phyloP scores from a whole-genome alignment of 2,888 invertebrate genomes.

The Cerceris rybyensis region DNA sequence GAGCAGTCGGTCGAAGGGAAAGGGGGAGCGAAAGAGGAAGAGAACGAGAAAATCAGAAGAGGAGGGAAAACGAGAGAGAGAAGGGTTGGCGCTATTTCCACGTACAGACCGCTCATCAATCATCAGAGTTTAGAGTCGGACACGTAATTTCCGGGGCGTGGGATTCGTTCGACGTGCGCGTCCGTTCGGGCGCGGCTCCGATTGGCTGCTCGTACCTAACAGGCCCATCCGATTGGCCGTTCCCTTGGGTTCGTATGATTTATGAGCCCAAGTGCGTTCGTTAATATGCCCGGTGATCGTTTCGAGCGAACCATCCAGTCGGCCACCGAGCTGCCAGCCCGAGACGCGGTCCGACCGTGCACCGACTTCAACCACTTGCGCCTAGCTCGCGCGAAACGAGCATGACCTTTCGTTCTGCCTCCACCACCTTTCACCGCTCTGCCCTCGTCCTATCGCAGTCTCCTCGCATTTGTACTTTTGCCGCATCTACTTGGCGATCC shows the following conservation, averaged over 20 bases:
- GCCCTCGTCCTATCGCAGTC: too few species aligned
- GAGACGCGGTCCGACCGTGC: conserved; percentile 50
- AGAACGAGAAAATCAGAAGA: background rate
- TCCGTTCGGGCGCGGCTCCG: conserved; percentile 66
- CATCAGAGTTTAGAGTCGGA: conserved; percentile 81
- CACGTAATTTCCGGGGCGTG: conserved; percentile 81
- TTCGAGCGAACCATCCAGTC: conserved; percentile 53
- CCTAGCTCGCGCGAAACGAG: too few species aligned
- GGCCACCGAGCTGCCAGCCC: conserved; percentile 17
- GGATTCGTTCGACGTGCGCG: conserved; percentile 77
- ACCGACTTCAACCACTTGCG: conserved; percentile 45
- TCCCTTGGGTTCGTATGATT: conserved; percentile 68
- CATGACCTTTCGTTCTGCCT: too few species aligned
- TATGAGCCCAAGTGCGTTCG: conserved; percentile 74
- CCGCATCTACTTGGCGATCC: too few species aligned
- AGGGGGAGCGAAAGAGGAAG: background rate
- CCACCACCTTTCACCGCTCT: background rate
- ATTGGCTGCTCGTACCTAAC: conserved; percentile 69
- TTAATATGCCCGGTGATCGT: conserved; percentile 73
- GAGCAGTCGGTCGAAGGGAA: too few species aligned
- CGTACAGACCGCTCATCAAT: conserved; percentile 77
- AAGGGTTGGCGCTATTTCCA: conserved; percentile 58
- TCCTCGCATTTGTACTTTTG: too few species aligned
- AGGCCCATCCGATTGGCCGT: conserved; percentile 70
- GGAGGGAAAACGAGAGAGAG: conserved; percentile 6